Base-by-base conservation (phyloP, 2,113 vertebrate species). In the Murina feae region DNA sequence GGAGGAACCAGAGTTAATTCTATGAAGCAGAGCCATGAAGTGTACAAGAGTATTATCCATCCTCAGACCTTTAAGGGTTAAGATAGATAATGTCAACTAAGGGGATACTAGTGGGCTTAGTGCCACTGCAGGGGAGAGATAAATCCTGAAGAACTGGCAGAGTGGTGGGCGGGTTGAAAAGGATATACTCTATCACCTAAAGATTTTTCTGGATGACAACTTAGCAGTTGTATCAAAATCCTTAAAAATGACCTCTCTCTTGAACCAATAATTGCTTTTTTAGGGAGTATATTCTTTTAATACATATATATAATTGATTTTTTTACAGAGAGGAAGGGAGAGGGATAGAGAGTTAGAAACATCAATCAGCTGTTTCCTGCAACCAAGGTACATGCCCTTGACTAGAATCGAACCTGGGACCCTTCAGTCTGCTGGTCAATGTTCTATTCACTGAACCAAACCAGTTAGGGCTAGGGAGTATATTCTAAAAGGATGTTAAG, bases 401-500 rank as follows among this genome's bases (percentile, higher is more conserved):
- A 60, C 58, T 25, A 60, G 58, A 60, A 60, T 60, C 3, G 58
- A 60, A 60, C 58, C 58, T 60, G 58, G 58, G 10, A 28, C 58
- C 10, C 25, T 60, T 60, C 55, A 60, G 23, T 25, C 58, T 4
- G 4, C 58, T 28, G 23, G 25, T 25, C 58, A 5, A 60, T 60
- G 58, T 25, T 60, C 23, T 60, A 60, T 60, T 30, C 60, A 30
- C 28, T 32, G 60, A 65, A 11, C 28, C 60, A 65, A 65, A 65
- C 60, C 12, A 32, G 60, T 14, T 65, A 65, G 60, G 21, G 58
- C 4, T 47, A 74, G 39, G 47, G 20, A 78, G 25, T 68, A 83
- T 6, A 78, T 49, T 39, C 71, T 82, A 83, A 96, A 95, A 42
- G 42, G 91, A 72, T 78, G 85, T 60, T 72, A 44, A 60, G 49